These are phyloP conservation scores for Prenolepis imparis DNA, from an alignment of 2,888 invertebrate species.

Conservation along the genomic window DNA sequence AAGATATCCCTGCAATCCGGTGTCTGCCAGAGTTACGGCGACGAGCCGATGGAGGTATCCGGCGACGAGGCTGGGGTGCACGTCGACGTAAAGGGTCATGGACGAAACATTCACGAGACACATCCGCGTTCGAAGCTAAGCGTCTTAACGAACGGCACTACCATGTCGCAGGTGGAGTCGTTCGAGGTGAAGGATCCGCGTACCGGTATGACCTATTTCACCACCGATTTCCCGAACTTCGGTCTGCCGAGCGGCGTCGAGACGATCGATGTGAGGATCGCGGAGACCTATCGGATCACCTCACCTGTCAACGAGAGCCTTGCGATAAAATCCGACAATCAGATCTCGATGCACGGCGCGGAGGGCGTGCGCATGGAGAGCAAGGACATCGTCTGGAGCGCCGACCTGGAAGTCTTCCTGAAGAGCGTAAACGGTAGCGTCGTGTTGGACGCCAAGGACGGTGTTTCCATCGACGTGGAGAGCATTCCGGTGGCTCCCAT, in stretches of 20 bases:
- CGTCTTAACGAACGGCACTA: constrained; percentile 90
- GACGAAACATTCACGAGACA: constrained; percentile 71
- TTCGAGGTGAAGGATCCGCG: constrained; percentile 91
- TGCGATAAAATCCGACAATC: constrained; percentile 90
- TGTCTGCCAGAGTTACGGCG: constrained; percentile 85
- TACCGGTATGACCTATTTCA: constrained; percentile 88
- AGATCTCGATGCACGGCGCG: constrained; percentile 91
- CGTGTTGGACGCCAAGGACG: constrained; percentile 90
- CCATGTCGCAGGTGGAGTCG: constrained; percentile 90
- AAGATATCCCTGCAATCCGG: constrained; percentile 83
- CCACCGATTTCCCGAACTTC: constrained; percentile 91
- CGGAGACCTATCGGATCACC: constrained; percentile 91
- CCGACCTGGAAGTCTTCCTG: constrained; percentile 93
- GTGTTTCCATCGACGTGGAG: constrained; percentile 91
- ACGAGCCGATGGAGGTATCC: constrained; percentile 85
- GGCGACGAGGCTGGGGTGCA: constrained; percentile 84
- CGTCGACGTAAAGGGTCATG: constrained; percentile 81
- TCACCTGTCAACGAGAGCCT: constrained; percentile 91
- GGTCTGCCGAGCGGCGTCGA: constrained; percentile 90
- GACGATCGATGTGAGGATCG: constrained; percentile 89
- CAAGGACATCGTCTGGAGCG: constrained; percentile 91
- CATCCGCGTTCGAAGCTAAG: constrained; percentile 74
- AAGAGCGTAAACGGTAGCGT: constrained; percentile 93
- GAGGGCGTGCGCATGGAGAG: constrained; percentile 93
- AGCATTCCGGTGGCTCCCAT: constrained; percentile 90